These are phyloP conservation scores for Abrostola tripartita DNA, from an alignment of 2,888 invertebrate species.

Conservation along the genomic window DNA sequence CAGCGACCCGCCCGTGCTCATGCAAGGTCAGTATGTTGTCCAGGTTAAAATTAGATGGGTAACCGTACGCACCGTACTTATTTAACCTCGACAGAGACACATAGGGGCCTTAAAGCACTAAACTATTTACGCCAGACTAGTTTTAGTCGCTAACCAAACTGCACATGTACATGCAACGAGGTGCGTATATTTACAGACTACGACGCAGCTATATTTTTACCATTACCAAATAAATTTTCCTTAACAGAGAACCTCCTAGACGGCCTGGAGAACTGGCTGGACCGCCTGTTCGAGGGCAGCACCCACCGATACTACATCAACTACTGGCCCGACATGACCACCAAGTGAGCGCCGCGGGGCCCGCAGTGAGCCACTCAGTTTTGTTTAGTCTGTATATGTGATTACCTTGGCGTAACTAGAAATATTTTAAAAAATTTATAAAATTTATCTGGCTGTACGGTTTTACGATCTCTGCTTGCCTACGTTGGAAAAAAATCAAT, in stretches of 20 bases:
- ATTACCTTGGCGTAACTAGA: slow-evolving; percentile 41
- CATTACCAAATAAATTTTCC: slow-evolving; percentile 2
- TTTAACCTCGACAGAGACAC: too few relatives aligned
- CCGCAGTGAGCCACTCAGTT: slow-evolving; percentile 19
- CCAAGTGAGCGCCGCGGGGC: slow-evolving; percentile 88
- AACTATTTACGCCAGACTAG: too few relatives aligned
- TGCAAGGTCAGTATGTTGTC: slow-evolving; percentile 78
- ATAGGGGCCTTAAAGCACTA: too few relatives aligned
- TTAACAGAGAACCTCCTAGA: slow-evolving; percentile 94
- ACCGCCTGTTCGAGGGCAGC: slow-evolving; percentile 98
- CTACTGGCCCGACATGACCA: slow-evolving; percentile 99
- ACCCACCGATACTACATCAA: slow-evolving; percentile 98
- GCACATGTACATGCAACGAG: too few relatives aligned
- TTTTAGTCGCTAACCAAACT: too few relatives aligned
- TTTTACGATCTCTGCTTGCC: slow-evolving; percentile 1
- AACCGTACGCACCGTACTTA: too few relatives aligned
- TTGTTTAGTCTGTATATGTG: slow-evolving; percentile 37
- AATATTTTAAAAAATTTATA: slow-evolving; percentile 4
- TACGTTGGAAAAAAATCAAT: background rate
- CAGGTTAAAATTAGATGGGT: too few relatives aligned
- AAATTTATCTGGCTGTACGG: slow-evolving; percentile 5
- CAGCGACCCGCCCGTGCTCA: slow-evolving; percentile 78
- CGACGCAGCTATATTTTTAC: background rate
- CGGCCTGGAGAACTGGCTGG: slow-evolving; percentile 98
- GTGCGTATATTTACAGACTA: too few relatives aligned